Conservation (phyloP, 1,140 invertebrate species). For the Brachionus rubens region DNA sequence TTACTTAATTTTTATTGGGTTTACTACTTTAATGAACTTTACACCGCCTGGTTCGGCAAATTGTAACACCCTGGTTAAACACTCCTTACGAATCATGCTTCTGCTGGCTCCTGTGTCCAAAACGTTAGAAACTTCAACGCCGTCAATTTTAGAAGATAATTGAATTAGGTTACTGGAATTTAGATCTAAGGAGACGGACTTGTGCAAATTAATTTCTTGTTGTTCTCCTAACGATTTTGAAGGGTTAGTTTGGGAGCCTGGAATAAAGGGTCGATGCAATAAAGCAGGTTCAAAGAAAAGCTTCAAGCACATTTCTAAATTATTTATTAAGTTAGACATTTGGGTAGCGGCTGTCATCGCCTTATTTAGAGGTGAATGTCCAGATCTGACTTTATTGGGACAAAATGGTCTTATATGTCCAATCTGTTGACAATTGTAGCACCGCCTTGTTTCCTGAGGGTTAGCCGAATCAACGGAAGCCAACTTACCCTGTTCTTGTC, state of each 20-base stretch:
- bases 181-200: neutral
- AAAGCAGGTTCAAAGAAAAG: neutral
- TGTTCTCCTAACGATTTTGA: too few relatives aligned
- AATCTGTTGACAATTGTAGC: conserved; percentile 1
- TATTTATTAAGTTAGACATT: neutral
- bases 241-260: neutral
- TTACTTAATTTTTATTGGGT: neutral
- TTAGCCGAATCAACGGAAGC: neutral
- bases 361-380: too few relatives aligned
- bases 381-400: neutral
- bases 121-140: neutral
- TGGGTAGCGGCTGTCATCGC: neutral
- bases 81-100: conserved; percentile 6
- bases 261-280: neutral
- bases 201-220: neutral
- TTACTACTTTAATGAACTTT: neutral
- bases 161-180: neutral
- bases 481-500: neutral
- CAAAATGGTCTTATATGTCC: neutral
- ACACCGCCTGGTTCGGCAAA: neutral
- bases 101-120: conserved; percentile 27
- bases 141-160: neutral
- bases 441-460: neutral
- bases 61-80: neutral
- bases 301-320: conserved; percentile 3